These are phyloP conservation scores for Lucifuga dentata DNA, from an alignment of 2,113 vertebrate genomes.

Conservation along the genomic window DNA sequence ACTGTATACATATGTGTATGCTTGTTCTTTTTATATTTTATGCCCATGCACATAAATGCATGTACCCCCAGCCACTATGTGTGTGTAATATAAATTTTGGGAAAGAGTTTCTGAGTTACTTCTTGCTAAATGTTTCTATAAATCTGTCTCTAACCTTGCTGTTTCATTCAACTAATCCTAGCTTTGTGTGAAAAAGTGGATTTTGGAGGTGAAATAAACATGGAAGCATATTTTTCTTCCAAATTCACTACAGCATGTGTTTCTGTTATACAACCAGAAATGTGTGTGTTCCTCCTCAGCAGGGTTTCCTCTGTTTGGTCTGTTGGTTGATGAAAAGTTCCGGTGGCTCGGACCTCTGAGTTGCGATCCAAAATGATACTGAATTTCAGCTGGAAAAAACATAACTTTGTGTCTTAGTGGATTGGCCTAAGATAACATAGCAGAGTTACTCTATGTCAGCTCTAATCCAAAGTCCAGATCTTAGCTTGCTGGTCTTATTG, in stretches of 20 bases:
- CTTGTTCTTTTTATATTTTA: conserved; percentile 23
- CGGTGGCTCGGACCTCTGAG: conserved; percentile 25
- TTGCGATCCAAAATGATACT: conserved; percentile 38
- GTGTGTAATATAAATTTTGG: conserved; percentile 22
- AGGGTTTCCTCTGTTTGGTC: conserved; percentile 51
- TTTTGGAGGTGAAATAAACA: conserved; percentile 23
- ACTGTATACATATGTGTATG: background rate
- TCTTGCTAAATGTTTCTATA: conserved; percentile 15
- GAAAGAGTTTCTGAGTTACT: conserved; percentile 10
- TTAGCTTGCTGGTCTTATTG: conserved; percentile 37
- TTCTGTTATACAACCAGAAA: conserved; percentile 24
- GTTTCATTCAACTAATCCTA: conserved; percentile 14
- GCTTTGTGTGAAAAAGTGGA: conserved; percentile 43
- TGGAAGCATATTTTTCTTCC: background rate
- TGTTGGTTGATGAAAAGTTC: conserved; percentile 59
- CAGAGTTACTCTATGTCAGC: conserved; percentile 36
- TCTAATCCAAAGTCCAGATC: conserved; percentile 37
- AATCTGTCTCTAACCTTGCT: conserved; percentile 19
- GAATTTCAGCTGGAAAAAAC: conserved; percentile 44
- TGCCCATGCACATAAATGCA: background rate
- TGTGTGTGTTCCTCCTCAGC: conserved; percentile 16
- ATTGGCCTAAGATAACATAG: conserved; percentile 39
- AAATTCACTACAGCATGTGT: conserved; percentile 51
- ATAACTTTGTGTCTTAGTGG: conserved; percentile 35
- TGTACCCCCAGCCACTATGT: too few species aligned